These are phyloP conservation scores for Artemia sinica DNA, from an alignment of 2,888 invertebrate genomes.

Conservation along the genomic window DNA sequence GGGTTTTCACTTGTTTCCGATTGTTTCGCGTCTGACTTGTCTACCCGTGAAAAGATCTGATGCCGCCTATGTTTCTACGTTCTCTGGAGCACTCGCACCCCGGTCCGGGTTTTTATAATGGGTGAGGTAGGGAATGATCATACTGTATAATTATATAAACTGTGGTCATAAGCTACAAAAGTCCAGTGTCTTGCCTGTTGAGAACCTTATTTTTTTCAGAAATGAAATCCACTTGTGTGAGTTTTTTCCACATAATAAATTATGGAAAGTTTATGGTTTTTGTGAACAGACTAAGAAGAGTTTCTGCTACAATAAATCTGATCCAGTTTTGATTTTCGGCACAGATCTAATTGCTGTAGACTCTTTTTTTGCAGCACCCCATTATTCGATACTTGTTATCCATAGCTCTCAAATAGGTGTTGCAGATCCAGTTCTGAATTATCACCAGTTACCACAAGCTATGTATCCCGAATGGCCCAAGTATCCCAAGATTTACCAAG, in stretches of 20 bases:
- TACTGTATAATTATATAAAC: too few species aligned
- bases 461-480: slow-evolving; percentile 51
- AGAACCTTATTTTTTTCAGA: not conserved
- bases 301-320: slow-evolving; percentile 39
- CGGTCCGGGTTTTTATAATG: too few species aligned
- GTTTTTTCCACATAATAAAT: not conserved
- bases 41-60: too few species aligned
- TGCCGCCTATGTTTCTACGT: too few species aligned
- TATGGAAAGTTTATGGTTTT: slow-evolving; percentile 21
- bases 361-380: slow-evolving; percentile 54
- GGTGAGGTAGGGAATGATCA: too few species aligned
- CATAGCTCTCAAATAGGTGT: slow-evolving; percentile 55
- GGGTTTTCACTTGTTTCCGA: too few species aligned
- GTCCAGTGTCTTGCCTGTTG: not conserved
- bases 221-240: not conserved
- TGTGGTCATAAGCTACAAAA: not conserved
- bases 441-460: slow-evolving; percentile 44
- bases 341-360: slow-evolving; percentile 81
- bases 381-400: slow-evolving; percentile 45
- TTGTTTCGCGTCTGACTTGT: too few species aligned
- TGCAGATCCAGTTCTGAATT: slow-evolving; percentile 40
- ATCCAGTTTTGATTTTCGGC: slow-evolving; percentile 61
- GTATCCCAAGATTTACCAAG: slow-evolving; percentile 60
- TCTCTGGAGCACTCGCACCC: too few species aligned
- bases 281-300: slow-evolving; percentile 24